Percentiles rank a stretch among this genome's conserved stretches.
Conservation (phyloP, 30 jellyfish, hydroid and myxozoan species). For the Phacellophora camtschatica region DNA sequence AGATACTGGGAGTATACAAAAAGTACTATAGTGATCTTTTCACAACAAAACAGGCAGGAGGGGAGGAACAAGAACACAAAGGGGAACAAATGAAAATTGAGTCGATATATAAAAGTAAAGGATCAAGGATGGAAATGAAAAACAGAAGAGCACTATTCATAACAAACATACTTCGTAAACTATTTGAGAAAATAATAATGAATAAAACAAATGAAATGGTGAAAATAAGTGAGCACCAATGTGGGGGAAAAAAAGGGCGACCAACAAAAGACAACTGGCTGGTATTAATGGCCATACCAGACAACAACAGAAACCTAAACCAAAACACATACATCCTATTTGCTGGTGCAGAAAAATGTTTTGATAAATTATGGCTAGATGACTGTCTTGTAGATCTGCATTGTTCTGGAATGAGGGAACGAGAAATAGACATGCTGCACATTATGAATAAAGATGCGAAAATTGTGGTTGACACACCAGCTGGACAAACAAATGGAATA, state of each 20-base stretch:
- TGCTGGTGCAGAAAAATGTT: slow-evolving; percentile 59
- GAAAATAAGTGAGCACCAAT: neutral
- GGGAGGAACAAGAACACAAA: too few relatives aligned
- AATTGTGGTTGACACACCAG: neutral
- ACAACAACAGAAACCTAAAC: neutral
- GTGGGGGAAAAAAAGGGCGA: slow-evolving; percentile 37
- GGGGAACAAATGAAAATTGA: too few relatives aligned
- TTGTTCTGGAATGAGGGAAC: neutral
- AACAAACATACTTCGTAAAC: neutral
- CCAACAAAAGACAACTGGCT: slow-evolving; percentile 49
- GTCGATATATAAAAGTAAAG: slow-evolving; percentile 14
- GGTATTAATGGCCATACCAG: slow-evolving; percentile 31
- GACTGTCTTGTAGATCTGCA: neutral
- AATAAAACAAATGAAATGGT: neutral
- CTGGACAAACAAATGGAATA: neutral
- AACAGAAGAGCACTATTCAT: slow-evolving; percentile 41
- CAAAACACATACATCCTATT: neutral
- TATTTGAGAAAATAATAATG: slow-evolving; percentile 3
- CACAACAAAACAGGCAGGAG: too few relatives aligned
- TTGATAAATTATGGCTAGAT: slow-evolving; percentile 20
- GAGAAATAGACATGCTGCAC: neutral
- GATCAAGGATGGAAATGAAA: neutral
- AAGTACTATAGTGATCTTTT: neutral
- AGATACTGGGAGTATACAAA: neutral
- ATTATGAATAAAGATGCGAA: neutral